A percentile compares a stretch with the other conserved stretches of the same genome.
Evolutionary conservation across 2,797 vertebrate genomes (phyloP).

Genomic region (Pantherophis alleghaniensis): DNA sequence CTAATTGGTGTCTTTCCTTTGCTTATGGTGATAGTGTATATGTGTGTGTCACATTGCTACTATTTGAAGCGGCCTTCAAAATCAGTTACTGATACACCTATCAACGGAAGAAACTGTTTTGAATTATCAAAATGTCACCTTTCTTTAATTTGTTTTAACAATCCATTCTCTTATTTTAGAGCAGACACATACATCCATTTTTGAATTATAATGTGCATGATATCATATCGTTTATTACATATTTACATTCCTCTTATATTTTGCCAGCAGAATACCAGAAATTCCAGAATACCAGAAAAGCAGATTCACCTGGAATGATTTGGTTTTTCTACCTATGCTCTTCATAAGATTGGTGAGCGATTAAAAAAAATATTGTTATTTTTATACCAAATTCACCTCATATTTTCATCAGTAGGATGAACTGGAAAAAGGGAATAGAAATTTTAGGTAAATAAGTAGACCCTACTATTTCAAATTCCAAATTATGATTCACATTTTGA

Average conservation of each 20-base stretch:
- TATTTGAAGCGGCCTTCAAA: background rate
- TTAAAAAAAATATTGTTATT: background rate
- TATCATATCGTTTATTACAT: background rate
- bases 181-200: background rate
- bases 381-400: background rate
- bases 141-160: background rate
- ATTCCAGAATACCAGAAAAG: background rate
- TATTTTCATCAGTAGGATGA: background rate
- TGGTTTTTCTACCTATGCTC: background rate
- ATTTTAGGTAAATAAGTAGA: background rate
- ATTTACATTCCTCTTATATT: background rate
- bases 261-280: background rate
- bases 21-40: background rate
- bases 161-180: too few species aligned
- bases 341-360: background rate
- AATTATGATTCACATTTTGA: background rate
- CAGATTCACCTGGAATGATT: background rate
- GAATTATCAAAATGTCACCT: background rate
- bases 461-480: background rate
- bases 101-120: background rate
- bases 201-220: background rate
- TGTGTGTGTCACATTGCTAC: background rate
- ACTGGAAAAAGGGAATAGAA: background rate
- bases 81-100: background rate
- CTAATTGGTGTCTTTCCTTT: background rate